Evolutionary conservation across 2,797 vertebrate genomes (phyloP).

Genomic region (Gallinago nigripennis): DNA sequence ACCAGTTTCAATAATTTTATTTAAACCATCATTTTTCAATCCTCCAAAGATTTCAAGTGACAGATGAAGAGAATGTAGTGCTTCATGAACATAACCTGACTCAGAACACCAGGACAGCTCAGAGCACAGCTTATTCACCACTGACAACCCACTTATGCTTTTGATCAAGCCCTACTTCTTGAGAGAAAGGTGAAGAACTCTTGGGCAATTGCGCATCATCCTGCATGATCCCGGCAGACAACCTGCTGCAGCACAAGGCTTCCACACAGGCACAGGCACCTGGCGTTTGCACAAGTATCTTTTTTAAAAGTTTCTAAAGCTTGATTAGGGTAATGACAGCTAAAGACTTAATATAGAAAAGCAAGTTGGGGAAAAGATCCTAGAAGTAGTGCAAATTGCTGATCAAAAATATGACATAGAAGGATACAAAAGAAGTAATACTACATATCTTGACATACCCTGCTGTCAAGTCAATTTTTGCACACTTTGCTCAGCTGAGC

Average conservation of each 20-base stretch:
- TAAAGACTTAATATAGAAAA: background rate
- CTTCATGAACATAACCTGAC: background rate
- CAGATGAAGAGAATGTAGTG: background rate
- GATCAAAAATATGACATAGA: background rate
- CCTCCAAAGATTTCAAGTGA: background rate
- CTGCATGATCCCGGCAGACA: background rate
- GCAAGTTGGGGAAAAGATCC: background rate
- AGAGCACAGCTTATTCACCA: background rate
- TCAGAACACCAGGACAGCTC: background rate
- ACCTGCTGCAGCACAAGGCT: background rate
- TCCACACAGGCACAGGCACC: background rate
- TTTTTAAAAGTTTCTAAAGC: background rate
- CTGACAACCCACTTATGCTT: background rate
- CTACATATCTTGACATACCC: background rate
- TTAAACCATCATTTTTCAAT: background rate
- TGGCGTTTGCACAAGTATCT: background rate
- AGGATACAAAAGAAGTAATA: background rate
- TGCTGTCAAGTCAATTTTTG: background rate
- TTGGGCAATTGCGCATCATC: background rate
- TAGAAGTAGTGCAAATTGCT: background rate
- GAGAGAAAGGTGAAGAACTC: background rate
- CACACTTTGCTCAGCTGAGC: background rate
- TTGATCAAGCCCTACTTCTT: background rate
- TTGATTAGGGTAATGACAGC: background rate
- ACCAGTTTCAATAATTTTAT: background rate